phyloP scores from a whole-genome alignment of 2,797 vertebrate genomes.

The Crenichthys baileyi region DNA sequence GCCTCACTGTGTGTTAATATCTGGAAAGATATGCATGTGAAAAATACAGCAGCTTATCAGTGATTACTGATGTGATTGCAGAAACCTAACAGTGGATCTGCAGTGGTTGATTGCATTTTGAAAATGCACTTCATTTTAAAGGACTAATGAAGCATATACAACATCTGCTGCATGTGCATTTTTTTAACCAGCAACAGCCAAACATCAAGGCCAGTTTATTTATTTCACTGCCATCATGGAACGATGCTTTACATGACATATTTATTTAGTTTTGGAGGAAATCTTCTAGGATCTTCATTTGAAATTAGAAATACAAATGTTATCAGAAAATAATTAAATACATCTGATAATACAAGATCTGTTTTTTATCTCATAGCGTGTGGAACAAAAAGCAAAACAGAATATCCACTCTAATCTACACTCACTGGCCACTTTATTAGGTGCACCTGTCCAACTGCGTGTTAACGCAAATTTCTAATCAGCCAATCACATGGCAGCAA shows the following conservation, averaged over 20 bases:
- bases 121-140: neutral
- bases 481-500: no score
- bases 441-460: no score
- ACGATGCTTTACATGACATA: neutral
- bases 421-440: no score
- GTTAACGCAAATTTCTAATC: no score
- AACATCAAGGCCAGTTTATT: neutral
- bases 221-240: neutral
- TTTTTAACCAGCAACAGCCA: neutral
- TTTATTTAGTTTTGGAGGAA: neutral
- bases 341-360: no score
- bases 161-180: neutral
- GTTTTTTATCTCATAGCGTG: no score
- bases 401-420: no score
- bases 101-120: neutral
- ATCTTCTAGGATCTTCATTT: no score
- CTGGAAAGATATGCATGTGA: neutral
- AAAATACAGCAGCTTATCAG: neutral
- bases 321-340: no score
- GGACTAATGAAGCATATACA: neutral
- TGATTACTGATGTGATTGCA: slow-evolving; percentile 1
- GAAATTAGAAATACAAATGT: no score
- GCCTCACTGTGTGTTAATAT: neutral
- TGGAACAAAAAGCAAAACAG: no score
- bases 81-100: neutral